These are phyloP conservation scores for Capreolus pygargus DNA, from an alignment of 2,113 vertebrate genomes.

Conservation along the genomic window DNA sequence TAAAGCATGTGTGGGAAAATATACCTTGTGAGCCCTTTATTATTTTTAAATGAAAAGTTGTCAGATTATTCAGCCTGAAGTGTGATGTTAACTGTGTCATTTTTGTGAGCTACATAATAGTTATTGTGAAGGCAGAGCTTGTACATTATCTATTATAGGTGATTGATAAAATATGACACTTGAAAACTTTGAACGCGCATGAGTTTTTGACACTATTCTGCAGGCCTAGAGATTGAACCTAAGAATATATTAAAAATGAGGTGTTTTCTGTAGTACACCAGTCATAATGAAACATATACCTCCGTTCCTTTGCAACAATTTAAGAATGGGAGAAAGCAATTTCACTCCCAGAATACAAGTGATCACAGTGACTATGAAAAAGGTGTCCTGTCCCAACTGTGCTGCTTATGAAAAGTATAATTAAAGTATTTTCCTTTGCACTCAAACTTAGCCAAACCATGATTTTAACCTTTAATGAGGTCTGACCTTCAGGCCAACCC, in stretches of 20 bases:
- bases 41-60: constrained; percentile 66
- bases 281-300: background rate
- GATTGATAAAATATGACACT: constrained; percentile 44
- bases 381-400: background rate
- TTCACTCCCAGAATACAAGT: background rate
- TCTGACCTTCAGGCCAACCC: constrained; percentile 37
- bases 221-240: constrained; percentile 8
- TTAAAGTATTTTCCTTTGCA: background rate
- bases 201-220: constrained; percentile 35
- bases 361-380: background rate
- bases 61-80: constrained; percentile 45
- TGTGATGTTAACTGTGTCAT: constrained; percentile 44
- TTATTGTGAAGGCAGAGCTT: background rate
- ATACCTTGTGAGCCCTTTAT: constrained; percentile 1
- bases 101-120: constrained; percentile 9
- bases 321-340: constrained; percentile 18
- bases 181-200: constrained; percentile 5
- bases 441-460: background rate
- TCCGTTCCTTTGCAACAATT: background rate
- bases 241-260: background rate
- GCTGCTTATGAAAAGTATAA: background rate
- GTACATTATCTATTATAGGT: background rate
- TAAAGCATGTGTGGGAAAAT: constrained; percentile 57
- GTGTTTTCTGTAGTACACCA: background rate
- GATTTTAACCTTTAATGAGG: constrained; percentile 44